These are phyloP conservation scores for Pelecanoides urinatrix DNA, from an alignment of 2,113 vertebrate genomes.

Conservation along the genomic window DNA sequence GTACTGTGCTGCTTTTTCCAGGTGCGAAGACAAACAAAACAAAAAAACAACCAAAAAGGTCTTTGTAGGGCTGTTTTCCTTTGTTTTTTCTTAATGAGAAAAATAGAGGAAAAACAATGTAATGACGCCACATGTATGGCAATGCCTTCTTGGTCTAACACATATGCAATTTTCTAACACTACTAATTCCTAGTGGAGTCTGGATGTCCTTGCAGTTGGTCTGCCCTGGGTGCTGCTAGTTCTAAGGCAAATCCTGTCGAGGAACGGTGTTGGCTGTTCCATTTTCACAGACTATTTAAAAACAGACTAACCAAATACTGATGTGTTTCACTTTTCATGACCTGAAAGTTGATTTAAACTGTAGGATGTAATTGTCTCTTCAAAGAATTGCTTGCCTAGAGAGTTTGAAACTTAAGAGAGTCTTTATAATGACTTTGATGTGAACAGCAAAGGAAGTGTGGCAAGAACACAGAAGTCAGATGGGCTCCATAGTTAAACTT, in stretches of 20 bases:
- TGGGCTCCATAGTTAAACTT: conserved; percentile 55
- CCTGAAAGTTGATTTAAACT: conserved; percentile 59
- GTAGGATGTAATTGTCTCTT: conserved; percentile 28
- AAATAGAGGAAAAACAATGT: conserved; percentile 24
- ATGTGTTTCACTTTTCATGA: conserved; percentile 53
- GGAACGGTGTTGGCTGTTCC: background rate
- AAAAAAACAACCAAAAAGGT: background rate
- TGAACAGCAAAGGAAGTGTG: conserved; percentile 16
- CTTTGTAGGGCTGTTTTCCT: conserved; percentile 33
- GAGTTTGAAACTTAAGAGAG: conserved; percentile 14
- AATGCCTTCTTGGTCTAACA: conserved; percentile 64
- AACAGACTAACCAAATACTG: conserved; percentile 45
- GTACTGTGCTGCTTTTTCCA: conserved; percentile 47
- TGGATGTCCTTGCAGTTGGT: conserved; percentile 55
- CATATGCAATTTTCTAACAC: conserved; percentile 66
- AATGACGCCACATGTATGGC: conserved; percentile 36
- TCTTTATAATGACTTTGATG: conserved; percentile 32
- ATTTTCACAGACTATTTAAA: conserved; percentile 28
- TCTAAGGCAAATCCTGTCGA: conserved; percentile 26
- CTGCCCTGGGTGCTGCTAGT: conserved; percentile 68
- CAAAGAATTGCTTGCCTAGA: conserved; percentile 28
- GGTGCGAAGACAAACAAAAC: conserved; percentile 6
- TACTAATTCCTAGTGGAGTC: conserved; percentile 49
- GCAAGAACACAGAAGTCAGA: conserved; percentile 59
- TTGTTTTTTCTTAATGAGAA: conserved; percentile 38